Conservation (phyloP, 2,888 invertebrate species). For the Drosophila mimetica region DNA sequence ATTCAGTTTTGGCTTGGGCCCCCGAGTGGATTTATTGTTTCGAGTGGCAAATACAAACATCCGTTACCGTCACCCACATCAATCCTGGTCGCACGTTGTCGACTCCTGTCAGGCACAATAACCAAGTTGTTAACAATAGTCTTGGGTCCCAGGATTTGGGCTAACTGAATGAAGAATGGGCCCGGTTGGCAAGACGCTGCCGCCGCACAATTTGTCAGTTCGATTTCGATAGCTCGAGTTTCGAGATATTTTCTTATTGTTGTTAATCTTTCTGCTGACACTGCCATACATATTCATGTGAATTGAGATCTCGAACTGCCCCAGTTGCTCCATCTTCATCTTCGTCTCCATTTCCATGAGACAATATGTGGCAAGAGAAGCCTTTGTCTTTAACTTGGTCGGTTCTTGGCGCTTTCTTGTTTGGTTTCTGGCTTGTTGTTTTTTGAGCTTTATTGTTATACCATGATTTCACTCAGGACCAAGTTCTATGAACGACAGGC, state of each 20-base stretch:
- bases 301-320: constrained; percentile 32
- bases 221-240: constrained; percentile 64
- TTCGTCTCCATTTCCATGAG: constrained; percentile 19
- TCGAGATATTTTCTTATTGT: constrained; percentile 65
- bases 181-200: constrained; percentile 8
- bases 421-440: constrained; percentile 10
- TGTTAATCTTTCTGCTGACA: constrained; percentile 74
- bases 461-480: constrained; percentile 31
- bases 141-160: constrained; percentile 3
- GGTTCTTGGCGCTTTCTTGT: constrained; percentile 22
- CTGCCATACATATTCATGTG: constrained; percentile 32
- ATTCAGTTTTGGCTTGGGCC: constrained; percentile 35
- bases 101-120: constrained; percentile 69
- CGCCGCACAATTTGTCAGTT: constrained; percentile 67
- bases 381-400: constrained; percentile 70
- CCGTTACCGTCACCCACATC: constrained; percentile 47
- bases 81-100: constrained; percentile 47
- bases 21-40: constrained; percentile 77
- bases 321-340: constrained; percentile 26
- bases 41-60: constrained; percentile 76
- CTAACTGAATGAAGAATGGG: constrained; percentile 4
- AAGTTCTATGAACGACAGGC: constrained; percentile 9
- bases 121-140: constrained; percentile 71
- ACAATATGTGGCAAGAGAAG: constrained; percentile 57
- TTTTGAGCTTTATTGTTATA: constrained; percentile 24